phyloP scores from a whole-genome alignment of 1,140 invertebrate genomes.

The Saccostrea cuccullata region DNA sequence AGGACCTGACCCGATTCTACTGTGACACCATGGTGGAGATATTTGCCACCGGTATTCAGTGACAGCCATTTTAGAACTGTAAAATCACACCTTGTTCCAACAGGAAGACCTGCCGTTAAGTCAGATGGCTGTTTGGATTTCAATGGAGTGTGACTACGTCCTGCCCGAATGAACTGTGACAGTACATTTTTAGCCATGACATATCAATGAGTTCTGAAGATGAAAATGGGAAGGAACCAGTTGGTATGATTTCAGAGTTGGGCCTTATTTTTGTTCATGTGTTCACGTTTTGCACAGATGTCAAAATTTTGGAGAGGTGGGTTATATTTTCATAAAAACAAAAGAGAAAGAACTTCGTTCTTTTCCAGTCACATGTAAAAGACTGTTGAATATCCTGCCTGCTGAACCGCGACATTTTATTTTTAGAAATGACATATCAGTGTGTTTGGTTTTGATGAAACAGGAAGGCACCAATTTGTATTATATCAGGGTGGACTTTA shows the following conservation, averaged over 20 bases:
- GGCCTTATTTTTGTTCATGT: too few relatives aligned
- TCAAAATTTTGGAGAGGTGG: too few relatives aligned
- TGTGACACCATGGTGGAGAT: conserved; percentile 68
- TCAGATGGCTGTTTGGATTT: neutral
- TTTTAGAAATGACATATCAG: neutral
- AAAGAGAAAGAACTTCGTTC: too few relatives aligned
- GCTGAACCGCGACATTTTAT: neutral
- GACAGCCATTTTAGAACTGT: neutral
- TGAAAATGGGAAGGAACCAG: neutral
- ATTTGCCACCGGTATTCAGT: conserved; percentile 50
- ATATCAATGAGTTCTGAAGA: neutral
- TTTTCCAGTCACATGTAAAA: too few relatives aligned
- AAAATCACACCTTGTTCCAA: neutral
- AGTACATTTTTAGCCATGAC: neutral
- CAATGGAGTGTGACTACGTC: neutral
- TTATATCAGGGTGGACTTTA: too few relatives aligned
- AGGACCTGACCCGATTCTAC: conserved; percentile 69
- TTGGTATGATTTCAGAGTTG: too few relatives aligned
- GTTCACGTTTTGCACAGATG: too few relatives aligned
- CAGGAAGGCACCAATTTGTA: neutral
- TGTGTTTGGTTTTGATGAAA: neutral
- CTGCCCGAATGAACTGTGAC: neutral
- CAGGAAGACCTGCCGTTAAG: neutral
- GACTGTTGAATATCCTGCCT: too few relatives aligned
- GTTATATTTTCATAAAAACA: too few relatives aligned